Conservation (phyloP, 2,113 vertebrate species). For the Mola mola region DNA sequence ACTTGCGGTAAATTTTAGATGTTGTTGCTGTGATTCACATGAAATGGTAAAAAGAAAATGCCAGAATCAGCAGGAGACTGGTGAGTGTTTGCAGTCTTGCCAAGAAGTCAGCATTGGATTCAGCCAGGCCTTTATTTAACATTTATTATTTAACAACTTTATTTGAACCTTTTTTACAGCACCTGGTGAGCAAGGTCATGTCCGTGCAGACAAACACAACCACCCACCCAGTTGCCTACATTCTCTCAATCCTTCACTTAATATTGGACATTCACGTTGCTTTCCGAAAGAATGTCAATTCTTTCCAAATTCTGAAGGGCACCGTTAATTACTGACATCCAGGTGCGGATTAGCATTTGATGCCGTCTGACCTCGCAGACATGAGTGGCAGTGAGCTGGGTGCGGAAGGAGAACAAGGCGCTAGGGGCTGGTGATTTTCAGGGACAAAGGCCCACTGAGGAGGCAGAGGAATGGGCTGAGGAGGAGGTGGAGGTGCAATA, state of each 20-base stretch:
- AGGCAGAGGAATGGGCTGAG: conserved; percentile 45
- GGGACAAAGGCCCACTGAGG: conserved; percentile 63
- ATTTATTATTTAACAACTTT: no score
- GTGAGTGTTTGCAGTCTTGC: conserved; percentile 54
- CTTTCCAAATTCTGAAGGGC: conserved; percentile 72
- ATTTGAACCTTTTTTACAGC: conserved; percentile 61
- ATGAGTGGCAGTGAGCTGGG: conserved; percentile 74
- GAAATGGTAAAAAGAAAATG: conserved; percentile 59
- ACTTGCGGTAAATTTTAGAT: conserved; percentile 68
- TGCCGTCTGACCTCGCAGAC: conserved; percentile 81
- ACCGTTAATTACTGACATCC: conserved; percentile 75
- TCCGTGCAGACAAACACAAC: conserved; percentile 28
- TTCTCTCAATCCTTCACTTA: neutral
- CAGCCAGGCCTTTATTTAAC: conserved; percentile 61
- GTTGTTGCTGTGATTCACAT: conserved; percentile 49
- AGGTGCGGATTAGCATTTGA: conserved; percentile 79
- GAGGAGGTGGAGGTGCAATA: conserved; percentile 64
- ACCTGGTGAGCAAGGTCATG: conserved; percentile 65
- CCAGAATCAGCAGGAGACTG: conserved; percentile 63
- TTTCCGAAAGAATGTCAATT: conserved; percentile 36
- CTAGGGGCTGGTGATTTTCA: conserved; percentile 43
- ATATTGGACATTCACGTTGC: conserved; percentile 27
- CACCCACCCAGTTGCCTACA: neutral
- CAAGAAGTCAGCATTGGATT: conserved; percentile 49
- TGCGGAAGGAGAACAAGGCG: conserved; percentile 17